Base-by-base conservation (phyloP, 1,140 invertebrate genomes). In the Aphidius gifuensis region DNA sequence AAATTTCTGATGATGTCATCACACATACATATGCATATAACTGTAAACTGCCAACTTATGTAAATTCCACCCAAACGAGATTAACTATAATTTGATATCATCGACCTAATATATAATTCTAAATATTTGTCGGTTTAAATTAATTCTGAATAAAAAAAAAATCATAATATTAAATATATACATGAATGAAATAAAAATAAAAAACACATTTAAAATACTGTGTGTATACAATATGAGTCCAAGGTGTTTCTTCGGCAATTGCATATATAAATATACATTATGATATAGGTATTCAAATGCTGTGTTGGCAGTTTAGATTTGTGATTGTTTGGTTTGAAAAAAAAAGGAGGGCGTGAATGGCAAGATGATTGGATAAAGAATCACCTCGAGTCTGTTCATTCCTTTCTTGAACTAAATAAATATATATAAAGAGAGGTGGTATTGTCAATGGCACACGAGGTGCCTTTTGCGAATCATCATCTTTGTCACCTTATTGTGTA, bases 341-440 rank as follows among this genome's bases (percentile, higher is more conserved):
- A 9, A 53, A 38, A 16, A 58, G 45, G 57, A 42, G 62, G 71
- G 69, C 70, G 71, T 73, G 71, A 73, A 73, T 73, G 64, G 68
- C 43, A 44, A 49, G 68, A 69, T 73, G 65, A 73, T 72, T 73
- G 70, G 66, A 72, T 72, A 71, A 73, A 73, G 71, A 72, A 65
- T 65, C 61, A 53, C 61, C 58, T 50, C 43, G 59, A 59, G 39
- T 59, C 42, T 49, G 66, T 66, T 67, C 66, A 57, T 54, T 68
- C 49, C 48, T 49, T 66, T 66, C 66, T 59, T 62, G 39, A 38
- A 59, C 58, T 38, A 32, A 9, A 38, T 9, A 11, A 56, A n/a
- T 21, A 42, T 39, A 42, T 4, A 58, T 57, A 47, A 54, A 50
- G 58, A 62, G 57, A 38, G 49, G 48, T 21, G 44, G 32, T 32